Conservation (phyloP, 2,113 vertebrate genomes). For the Catharus fuscescens region DNA sequence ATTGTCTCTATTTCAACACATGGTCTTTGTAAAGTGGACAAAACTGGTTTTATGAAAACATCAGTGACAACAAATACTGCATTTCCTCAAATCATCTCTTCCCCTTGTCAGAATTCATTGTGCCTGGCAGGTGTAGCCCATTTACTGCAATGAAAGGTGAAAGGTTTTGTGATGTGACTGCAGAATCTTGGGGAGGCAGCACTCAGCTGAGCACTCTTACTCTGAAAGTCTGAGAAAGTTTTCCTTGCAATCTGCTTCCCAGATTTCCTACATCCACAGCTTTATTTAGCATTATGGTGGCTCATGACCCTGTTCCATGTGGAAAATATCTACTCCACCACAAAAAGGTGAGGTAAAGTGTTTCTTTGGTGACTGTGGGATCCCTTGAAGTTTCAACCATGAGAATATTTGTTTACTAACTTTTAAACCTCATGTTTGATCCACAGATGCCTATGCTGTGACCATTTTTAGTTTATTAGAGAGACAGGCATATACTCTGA, state of each 20-base stretch:
- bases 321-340: neutral
- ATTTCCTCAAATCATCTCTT: neutral
- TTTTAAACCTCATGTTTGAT: neutral
- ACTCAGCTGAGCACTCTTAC: neutral
- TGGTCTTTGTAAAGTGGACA: slow-evolving; percentile 1
- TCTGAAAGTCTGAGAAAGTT: neutral
- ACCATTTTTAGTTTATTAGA: neutral
- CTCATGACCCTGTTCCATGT: neutral
- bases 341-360: neutral
- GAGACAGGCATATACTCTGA: neutral
- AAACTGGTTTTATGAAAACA: neutral
- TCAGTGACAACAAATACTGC: neutral
- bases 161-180: neutral
- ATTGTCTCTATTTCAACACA: slow-evolving; percentile 21
- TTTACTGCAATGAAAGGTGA: neutral
- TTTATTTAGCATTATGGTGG: neutral
- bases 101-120: neutral
- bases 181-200: neutral
- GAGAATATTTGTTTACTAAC: neutral
- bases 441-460: neutral
- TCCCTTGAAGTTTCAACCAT: neutral
- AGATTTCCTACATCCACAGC: neutral
- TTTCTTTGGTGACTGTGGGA: neutral
- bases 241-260: neutral
- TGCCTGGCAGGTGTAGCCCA: neutral